phyloP scores from a whole-genome alignment of 1,140 invertebrate species.

The Linepithema humile region DNA sequence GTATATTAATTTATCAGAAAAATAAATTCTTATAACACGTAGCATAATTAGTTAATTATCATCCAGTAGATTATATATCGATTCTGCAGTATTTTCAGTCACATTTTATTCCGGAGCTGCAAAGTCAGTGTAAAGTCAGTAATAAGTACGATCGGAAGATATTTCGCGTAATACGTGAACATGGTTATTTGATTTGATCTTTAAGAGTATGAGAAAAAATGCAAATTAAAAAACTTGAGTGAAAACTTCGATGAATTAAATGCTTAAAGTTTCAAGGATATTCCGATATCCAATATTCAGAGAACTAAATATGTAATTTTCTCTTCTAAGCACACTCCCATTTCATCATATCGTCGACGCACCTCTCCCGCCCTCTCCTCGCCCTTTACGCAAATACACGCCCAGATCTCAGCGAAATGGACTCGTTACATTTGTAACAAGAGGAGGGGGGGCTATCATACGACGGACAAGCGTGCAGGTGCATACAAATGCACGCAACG shows the following conservation, averaged over 20 bases:
- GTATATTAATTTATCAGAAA: not conserved
- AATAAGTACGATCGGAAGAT: not conserved
- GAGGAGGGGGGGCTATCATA: not conserved
- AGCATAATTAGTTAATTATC: not conserved
- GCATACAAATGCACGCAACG: conserved; percentile 14
- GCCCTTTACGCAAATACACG: not conserved
- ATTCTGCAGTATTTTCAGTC: not conserved
- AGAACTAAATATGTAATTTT: not conserved
- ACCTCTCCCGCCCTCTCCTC: not conserved
- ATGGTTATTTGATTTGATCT: too few relatives aligned
- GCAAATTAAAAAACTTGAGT: not conserved
- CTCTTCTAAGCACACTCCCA: not conserved
- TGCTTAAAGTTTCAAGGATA: not conserved
- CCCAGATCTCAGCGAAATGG: not conserved
- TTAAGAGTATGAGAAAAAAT: too few relatives aligned
- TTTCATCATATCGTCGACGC: not conserved
- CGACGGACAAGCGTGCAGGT: conserved; percentile 30
- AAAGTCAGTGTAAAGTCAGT: not conserved
- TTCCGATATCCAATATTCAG: too few relatives aligned
- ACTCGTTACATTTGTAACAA: not conserved
- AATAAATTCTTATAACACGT: not conserved
- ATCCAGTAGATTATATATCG: not conserved
- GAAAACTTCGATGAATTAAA: not conserved
- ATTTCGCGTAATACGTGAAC: not conserved
- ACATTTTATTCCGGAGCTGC: not conserved